These are phyloP conservation scores for Mythimna impura DNA, from an alignment of 2,888 invertebrate genomes.

Conservation along the genomic window DNA sequence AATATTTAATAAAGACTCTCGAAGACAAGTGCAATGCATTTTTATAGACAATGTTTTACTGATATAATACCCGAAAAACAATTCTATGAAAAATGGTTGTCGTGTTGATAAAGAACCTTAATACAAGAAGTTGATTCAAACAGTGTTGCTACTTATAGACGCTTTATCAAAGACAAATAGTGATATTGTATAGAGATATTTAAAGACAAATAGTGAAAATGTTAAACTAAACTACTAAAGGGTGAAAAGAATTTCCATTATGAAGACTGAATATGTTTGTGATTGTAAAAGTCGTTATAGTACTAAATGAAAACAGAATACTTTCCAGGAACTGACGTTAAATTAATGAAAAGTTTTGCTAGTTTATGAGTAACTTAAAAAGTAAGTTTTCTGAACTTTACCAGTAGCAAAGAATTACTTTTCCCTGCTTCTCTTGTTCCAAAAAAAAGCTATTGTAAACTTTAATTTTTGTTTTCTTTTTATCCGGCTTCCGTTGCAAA, in stretches of 20 bases:
- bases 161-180: constrained; percentile 2
- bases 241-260: constrained; percentile 12
- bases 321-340: constrained; percentile 25
- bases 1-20: neutral
- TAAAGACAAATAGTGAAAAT: constrained; percentile 7
- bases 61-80: neutral
- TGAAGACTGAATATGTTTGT: constrained; percentile 48
- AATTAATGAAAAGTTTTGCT: constrained; percentile 28
- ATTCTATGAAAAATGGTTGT: neutral
- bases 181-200: constrained; percentile 8
- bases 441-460: constrained; percentile 21
- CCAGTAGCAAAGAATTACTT: constrained; percentile 3
- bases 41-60: neutral
- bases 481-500: neutral
- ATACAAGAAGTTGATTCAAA: neutral
- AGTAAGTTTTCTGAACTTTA: constrained; percentile 7
- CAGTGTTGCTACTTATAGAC: neutral
- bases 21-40: neutral
- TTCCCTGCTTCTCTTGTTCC: constrained; percentile 10
- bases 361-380: constrained; percentile 24
- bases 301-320: constrained; percentile 9
- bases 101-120: neutral
- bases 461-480: neutral
- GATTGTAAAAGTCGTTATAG: constrained; percentile 28
- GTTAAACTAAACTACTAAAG: neutral